Conservation (phyloP, 2,113 vertebrate genomes). For the Hylia prasina region DNA sequence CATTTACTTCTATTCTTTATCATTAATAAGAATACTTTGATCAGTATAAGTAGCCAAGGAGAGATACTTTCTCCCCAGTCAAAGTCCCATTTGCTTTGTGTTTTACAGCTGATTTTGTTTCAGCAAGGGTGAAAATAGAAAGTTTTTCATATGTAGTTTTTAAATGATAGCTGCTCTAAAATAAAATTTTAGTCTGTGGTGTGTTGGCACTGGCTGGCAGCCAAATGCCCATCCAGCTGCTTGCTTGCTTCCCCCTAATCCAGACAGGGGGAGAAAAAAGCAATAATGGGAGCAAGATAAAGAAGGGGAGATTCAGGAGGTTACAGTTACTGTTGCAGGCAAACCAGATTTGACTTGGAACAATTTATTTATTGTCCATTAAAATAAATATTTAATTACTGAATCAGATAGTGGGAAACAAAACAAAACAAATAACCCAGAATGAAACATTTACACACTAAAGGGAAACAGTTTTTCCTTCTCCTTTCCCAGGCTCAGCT, state of each 20-base stretch:
- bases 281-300: not conserved
- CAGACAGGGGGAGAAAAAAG: not conserved
- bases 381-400: not conserved
- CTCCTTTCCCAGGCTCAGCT: not conserved
- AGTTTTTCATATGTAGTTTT: not conserved
- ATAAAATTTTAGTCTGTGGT: not conserved
- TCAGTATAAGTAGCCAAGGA: not conserved
- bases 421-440: accelerated
- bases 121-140: not conserved
- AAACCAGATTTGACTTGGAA: not conserved
- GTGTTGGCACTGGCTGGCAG: not conserved
- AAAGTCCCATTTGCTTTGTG: not conserved
- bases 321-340: not conserved
- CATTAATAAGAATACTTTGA: not conserved
- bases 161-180: not conserved
- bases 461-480: not conserved
- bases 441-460: not conserved
- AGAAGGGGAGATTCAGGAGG: accelerated
- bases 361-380: not conserved
- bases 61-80: not conserved
- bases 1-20: not conserved
- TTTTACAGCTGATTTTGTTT: not conserved
- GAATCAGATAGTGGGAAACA: not conserved
- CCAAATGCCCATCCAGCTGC: not conserved
- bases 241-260: not conserved